These are phyloP conservation scores for Coryphaenoides rupestris DNA, from an alignment of 2,113 vertebrate genomes.

Conservation along the genomic window DNA sequence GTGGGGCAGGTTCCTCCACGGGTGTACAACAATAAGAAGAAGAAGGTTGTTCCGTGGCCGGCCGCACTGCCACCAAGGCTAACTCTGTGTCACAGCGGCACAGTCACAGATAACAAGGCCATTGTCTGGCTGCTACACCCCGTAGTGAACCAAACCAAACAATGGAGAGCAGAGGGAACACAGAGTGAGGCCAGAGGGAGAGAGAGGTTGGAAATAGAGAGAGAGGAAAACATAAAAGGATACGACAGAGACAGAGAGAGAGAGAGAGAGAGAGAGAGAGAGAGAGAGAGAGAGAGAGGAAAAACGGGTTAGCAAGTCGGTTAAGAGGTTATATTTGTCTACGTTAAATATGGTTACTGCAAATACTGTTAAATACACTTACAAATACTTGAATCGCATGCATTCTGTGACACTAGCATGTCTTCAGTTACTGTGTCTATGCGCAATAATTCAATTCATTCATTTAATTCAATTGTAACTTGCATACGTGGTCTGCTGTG, in stretches of 20 bases:
- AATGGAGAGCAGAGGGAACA: conserved; percentile 54
- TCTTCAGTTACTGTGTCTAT: too few relatives aligned
- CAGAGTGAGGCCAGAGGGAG: conserved; percentile 45
- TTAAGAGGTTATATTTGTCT: too few relatives aligned
- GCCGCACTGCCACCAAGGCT: conserved; percentile 35
- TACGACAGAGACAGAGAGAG: conserved; percentile 5
- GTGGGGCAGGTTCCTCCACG: conserved; percentile 10
- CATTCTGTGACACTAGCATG: too few relatives aligned
- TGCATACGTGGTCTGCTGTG: conserved; percentile 19
- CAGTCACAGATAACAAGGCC: conserved; percentile 50
- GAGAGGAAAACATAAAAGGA: background rate
- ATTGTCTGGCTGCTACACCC: conserved; percentile 53
- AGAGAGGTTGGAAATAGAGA: conserved; percentile 33
- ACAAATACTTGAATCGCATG: too few relatives aligned
- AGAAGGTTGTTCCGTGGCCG: conserved; percentile 22
- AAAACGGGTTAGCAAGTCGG: background rate
- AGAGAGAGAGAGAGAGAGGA: conserved; percentile 26
- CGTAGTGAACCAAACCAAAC: conserved; percentile 55
- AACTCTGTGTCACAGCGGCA: conserved; percentile 48
- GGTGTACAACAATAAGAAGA: too few relatives aligned
- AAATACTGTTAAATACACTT: too few relatives aligned
- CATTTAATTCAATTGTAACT: too few relatives aligned
- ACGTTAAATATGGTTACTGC: too few relatives aligned
- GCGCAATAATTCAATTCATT: too few relatives aligned
- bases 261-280: conserved; percentile 17